Percentiles rank a stretch among this genome's conserved stretches.
Evolutionary conservation across 2,888 invertebrate species (phyloP).

Genomic region (Himalopsyche kuldschensis): DNA sequence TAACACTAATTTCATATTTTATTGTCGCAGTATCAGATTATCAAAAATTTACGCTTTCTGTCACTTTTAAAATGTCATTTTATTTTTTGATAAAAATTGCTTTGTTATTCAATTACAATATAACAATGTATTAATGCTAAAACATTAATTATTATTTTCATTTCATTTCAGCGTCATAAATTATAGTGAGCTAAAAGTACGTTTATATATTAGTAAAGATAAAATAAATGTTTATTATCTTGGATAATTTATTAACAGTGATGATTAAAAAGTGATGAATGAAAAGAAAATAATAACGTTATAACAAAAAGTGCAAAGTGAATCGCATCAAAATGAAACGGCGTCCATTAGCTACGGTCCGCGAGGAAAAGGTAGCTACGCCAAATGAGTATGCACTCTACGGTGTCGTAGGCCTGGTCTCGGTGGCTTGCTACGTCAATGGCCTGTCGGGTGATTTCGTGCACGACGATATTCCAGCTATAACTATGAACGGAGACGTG

Average conservation of each 20-base stretch:
- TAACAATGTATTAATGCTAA: too few relatives aligned
- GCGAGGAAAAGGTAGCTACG: constrained; percentile 52
- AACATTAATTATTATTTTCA: too few relatives aligned
- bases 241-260: background rate
- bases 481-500: constrained; percentile 80
- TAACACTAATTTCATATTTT: too few relatives aligned
- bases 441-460: constrained; percentile 81
- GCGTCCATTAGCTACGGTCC: constrained; percentile 52
- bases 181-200: too few relatives aligned
- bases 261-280: background rate
- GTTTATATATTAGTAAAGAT: too few relatives aligned
- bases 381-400: constrained; percentile 65
- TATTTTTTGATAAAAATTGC: too few relatives aligned
- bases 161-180: too few relatives aligned
- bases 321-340: constrained; percentile 50
- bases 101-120: too few relatives aligned
- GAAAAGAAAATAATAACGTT: background rate
- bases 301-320: background rate
- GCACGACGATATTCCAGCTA: constrained; percentile 85
- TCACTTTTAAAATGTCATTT: too few relatives aligned
- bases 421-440: constrained; percentile 71
- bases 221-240: background rate
- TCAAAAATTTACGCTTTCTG: too few relatives aligned
- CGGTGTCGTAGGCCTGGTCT: constrained; percentile 65
- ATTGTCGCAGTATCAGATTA: too few relatives aligned